Base-by-base conservation (phyloP, 2,113 vertebrate species). In the Lichenostomus cassidix region DNA sequence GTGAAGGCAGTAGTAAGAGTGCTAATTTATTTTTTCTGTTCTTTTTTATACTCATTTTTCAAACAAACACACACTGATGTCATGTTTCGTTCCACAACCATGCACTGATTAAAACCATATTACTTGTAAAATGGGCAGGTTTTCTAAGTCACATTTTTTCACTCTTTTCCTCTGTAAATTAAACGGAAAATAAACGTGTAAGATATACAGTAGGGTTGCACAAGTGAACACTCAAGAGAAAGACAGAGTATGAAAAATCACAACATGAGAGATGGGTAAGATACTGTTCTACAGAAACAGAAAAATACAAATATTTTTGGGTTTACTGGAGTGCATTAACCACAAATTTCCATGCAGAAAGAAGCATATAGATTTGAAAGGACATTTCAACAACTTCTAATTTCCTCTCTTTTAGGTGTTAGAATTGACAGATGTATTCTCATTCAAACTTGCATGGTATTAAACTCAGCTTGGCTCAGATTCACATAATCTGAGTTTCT, bases 351-450 rank as follows among this genome's bases (percentile, higher is more conserved):
- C 33, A 85, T 5, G 58, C 25, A 93, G 11, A 85, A 89, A 11
- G 24, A 95, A 82, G 27, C 11, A 82, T 37, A n/a, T 10, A 79
- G 37, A 85, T 87, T 56, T 68, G 65, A 96, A 74, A 76, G 18
- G 8, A 82, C 1, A 3, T 85, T 91, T 93, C 90, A 94, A 78
- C 65, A 77, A 73, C 58, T 93, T 93, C 50, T 59, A 58, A 97
- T 95, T 95, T 96, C 85, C 90, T 73, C 49, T 65, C 24, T 79
- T 83, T 80, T 58, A 93, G 28, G 18, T 79, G 46, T 63, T 69
- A 64, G 46, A 89, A 67, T 50, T 86, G 73, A 95, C n/a, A 92
- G 55, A 94, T 46, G 7, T 41, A 77, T 80, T 93, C 62, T 90
- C 50, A 92, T 47, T 37, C n/a, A 89, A 39, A 68, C 28, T 70